Percentiles rank a stretch among this genome's conserved stretches.
Evolutionary conservation across 2,113 vertebrate species (phyloP).

Genomic region (Oreochromis niloticus): DNA sequence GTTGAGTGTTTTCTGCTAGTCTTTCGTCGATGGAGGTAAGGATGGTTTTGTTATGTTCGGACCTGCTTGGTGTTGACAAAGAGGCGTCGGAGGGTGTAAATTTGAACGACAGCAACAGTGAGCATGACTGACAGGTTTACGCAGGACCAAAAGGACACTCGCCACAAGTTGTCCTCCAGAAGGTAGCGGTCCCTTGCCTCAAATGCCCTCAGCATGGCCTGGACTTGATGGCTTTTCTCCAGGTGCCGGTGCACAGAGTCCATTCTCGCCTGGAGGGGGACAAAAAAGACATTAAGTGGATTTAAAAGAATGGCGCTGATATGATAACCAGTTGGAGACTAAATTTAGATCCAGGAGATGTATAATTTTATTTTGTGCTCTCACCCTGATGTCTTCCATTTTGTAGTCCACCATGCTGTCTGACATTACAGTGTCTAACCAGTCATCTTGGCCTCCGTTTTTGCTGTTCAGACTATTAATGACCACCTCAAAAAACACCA

Average conservation of each 20-base stretch:
- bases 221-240: constrained; percentile 76
- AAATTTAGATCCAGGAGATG: background rate
- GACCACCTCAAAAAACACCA: constrained; percentile 83
- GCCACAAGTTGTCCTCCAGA: constrained; percentile 80
- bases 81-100: constrained; percentile 77
- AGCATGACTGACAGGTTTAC: constrained; percentile 76
- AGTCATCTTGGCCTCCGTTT: constrained; percentile 36
- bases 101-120: constrained; percentile 72
- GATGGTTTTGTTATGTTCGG: constrained; percentile 49
- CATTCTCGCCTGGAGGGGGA: constrained; percentile 65
- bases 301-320: background rate
- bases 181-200: constrained; percentile 83
- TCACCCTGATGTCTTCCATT: constrained; percentile 66
- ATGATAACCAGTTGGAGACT: background rate
- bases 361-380: background rate
- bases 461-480: constrained; percentile 61
- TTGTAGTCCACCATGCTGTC: constrained; percentile 74
- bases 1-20: background rate
- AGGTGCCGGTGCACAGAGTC: constrained; percentile 72
- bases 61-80: constrained; percentile 71
- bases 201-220: constrained; percentile 71
- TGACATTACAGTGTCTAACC: constrained; percentile 63
- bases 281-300: background rate
- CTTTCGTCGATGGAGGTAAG: background rate
- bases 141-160: constrained; percentile 85